A percentile compares a stretch with the other conserved stretches of the same genome.
These are phyloP conservation scores for Bathybates hornii DNA, from an alignment of 2,113 vertebrate species.

Conservation along the genomic window DNA sequence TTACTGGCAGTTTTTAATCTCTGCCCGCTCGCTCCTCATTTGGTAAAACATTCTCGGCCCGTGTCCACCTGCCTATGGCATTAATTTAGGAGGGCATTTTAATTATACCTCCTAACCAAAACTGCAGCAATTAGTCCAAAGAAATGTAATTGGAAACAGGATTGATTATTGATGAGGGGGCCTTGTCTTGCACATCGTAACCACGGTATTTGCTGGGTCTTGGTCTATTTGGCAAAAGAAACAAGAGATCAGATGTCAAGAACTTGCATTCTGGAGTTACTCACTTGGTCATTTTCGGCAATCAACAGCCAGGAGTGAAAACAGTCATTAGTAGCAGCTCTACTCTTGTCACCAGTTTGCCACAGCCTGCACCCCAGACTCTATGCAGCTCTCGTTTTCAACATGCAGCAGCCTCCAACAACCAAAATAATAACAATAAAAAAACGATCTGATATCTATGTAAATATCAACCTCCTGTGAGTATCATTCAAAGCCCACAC, in stretches of 20 bases:
- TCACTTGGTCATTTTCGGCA: neutral
- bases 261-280: fast-evolving
- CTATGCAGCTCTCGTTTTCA: neutral
- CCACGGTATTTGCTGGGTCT: neutral
- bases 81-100: neutral
- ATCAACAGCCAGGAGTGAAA: neutral
- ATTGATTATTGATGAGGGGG: neutral
- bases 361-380: neutral
- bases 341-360: no score
- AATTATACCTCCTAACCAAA: neutral
- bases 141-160: neutral
- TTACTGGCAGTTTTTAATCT: neutral
- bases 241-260: neutral
- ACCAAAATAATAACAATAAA: neutral
- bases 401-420: neutral
- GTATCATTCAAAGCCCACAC: neutral
- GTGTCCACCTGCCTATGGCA: neutral
- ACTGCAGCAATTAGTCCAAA: neutral
- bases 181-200: neutral
- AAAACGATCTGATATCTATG: neutral
- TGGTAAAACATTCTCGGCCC: neutral
- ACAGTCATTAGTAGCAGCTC: neutral
- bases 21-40: neutral
- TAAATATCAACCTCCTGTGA: neutral
- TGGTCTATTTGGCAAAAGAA: neutral